phyloP scores from a whole-genome alignment of 2,113 vertebrate species.

The Turdus rufiventris region DNA sequence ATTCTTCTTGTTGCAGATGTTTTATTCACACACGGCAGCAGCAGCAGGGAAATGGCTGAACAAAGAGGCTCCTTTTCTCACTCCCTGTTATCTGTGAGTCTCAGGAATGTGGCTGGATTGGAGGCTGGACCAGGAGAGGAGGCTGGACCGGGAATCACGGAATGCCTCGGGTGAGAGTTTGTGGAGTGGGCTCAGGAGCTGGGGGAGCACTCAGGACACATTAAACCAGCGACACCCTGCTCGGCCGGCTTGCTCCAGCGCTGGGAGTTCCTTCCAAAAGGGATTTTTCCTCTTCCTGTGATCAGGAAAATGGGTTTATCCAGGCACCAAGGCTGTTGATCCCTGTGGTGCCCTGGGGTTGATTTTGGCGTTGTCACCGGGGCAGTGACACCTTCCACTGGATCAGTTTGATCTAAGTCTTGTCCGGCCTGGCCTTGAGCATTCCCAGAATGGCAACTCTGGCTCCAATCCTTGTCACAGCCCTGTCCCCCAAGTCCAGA shows the following conservation, averaged over 20 bases:
- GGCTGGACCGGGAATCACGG: not conserved
- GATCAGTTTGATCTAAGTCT: not conserved
- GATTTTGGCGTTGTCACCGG: fast-evolving
- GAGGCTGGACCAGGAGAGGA: not conserved
- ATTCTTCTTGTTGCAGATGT: not conserved
- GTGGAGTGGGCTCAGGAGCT: not conserved
- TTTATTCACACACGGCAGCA: not conserved
- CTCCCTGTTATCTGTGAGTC: not conserved
- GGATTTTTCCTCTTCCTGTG: not conserved
- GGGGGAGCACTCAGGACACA: not conserved
- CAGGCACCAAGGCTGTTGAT: not conserved
- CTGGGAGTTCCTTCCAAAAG: not conserved
- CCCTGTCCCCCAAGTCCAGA: not conserved
- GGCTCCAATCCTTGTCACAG: not conserved
- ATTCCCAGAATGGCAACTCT: not conserved
- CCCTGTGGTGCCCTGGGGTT: fast-evolving
- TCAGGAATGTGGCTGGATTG: not conserved
- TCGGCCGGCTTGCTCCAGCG: not conserved
- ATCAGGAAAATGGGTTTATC: not conserved
- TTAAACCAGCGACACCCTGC: not conserved
- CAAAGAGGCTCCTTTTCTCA: not conserved
- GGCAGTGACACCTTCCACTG: not conserved
- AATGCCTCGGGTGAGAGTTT: not conserved
- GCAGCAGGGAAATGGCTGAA: conserved; percentile 28
- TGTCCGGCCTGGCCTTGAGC: not conserved